A percentile compares a stretch with the other conserved stretches of the same genome.
These are phyloP conservation scores for Entelurus aequoreus DNA, from an alignment of 2,113 vertebrate genomes.

Conservation along the genomic window DNA sequence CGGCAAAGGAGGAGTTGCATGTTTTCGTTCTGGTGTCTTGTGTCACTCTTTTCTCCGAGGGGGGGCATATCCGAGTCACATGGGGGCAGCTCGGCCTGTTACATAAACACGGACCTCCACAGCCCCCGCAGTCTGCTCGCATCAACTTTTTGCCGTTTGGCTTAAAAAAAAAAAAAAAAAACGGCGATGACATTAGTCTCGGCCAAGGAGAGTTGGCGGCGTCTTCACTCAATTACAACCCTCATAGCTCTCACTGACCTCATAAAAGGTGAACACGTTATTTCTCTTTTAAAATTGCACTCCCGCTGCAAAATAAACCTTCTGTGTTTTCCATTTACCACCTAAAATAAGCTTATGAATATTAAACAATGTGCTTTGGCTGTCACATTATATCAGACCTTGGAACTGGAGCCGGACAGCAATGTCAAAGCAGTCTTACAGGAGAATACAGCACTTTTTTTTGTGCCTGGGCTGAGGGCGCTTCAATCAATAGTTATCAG, in stretches of 20 bases:
- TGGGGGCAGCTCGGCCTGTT: constrained; percentile 62
- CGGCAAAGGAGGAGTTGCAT: constrained; percentile 46
- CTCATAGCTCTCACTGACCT: constrained; percentile 41
- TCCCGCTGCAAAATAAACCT: not conserved
- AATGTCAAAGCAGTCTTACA: constrained; percentile 58
- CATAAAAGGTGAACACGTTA: constrained; percentile 32
- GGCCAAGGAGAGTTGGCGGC: constrained; percentile 55
- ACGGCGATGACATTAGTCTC: constrained; percentile 55
- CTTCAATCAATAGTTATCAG: constrained; percentile 68
- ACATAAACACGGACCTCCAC: constrained; percentile 65
- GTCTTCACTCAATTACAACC: constrained; percentile 34
- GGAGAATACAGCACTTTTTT: constrained; percentile 36
- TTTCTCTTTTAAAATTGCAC: constrained; percentile 7
- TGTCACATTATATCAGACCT: constrained; percentile 46
- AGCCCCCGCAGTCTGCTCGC: constrained; percentile 57
- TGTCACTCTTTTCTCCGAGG: constrained; percentile 60
- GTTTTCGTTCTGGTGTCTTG: constrained; percentile 58
- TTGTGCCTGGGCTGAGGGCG: constrained; percentile 43
- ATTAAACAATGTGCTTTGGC: constrained; percentile 39
- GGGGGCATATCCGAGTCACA: constrained; percentile 57
- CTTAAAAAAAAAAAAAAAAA: constrained; percentile 18
- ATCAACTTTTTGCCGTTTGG: constrained; percentile 55
- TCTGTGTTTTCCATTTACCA: constrained; percentile 1
- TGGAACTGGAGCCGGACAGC: constrained; percentile 34
- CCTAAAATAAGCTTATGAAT: constrained; percentile 46